These are phyloP conservation scores for Molorchus minor DNA, from an alignment of 2,888 invertebrate genomes.

Conservation along the genomic window DNA sequence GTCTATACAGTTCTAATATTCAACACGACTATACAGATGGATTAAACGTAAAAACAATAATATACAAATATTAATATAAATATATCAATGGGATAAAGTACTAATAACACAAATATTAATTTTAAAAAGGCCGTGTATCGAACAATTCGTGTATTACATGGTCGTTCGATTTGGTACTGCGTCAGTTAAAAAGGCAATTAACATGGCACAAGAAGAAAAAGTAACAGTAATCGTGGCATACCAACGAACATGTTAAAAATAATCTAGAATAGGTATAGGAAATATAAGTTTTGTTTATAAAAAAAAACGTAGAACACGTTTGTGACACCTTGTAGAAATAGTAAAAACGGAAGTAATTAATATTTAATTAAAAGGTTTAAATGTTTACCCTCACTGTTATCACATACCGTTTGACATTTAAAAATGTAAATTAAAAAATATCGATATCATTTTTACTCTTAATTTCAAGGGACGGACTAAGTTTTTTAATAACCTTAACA, in stretches of 20 bases:
- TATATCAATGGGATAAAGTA: conserved; percentile 24
- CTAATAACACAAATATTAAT: conserved; percentile 19
- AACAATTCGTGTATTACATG: conserved; percentile 38
- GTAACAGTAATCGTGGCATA: neutral
- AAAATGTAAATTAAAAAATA: neutral
- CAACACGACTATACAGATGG: conserved; percentile 35
- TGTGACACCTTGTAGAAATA: too few species aligned
- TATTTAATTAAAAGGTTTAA: too few species aligned
- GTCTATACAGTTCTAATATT: conserved; percentile 28
- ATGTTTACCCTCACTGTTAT: neutral
- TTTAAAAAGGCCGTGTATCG: conserved; percentile 32
- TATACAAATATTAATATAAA: conserved; percentile 22
- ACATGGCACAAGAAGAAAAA: conserved; percentile 12
- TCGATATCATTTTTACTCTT: neutral
- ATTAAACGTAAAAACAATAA: conserved; percentile 40
- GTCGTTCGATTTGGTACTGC: conserved; percentile 31
- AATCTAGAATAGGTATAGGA: too few species aligned
- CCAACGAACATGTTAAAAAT: too few species aligned
- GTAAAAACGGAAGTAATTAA: too few species aligned
- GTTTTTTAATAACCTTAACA: neutral
- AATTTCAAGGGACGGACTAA: conserved; percentile 27
- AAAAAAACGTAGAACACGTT: too few species aligned
- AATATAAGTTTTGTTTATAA: too few species aligned
- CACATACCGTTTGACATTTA: neutral
- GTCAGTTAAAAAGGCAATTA: conserved; percentile 23